phyloP scores from a whole-genome alignment of 2,113 vertebrate species.

The Dolichotis patagonum region DNA sequence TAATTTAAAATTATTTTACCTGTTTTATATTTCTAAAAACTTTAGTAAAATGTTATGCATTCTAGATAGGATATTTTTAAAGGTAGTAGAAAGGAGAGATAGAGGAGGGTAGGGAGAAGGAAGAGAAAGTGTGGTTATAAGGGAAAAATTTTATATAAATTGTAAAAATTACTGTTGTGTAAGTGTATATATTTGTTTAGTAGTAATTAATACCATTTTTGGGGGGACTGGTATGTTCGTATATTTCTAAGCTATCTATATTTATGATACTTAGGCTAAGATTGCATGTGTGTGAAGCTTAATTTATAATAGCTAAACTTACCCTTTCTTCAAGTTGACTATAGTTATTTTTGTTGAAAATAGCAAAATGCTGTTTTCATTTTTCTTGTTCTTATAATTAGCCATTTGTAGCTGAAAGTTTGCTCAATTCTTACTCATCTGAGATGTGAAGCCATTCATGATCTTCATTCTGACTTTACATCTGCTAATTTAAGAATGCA shows the following conservation, averaged over 20 bases:
- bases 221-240: neutral
- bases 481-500: neutral
- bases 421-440: neutral
- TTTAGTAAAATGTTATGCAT: neutral
- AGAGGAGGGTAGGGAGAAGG: too few relatives aligned
- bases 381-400: neutral
- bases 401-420: neutral
- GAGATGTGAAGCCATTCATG: neutral
- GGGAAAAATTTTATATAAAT: neutral
- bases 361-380: neutral
- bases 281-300: neutral
- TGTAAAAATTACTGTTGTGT: neutral
- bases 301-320: neutral
- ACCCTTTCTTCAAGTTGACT: neutral
- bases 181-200: neutral
- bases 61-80: neutral
- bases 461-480: neutral
- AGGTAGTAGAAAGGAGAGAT: too few relatives aligned
- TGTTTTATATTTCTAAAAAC: neutral
- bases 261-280: neutral
- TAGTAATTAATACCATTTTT: neutral
- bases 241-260: neutral
- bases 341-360: constrained; percentile 28
- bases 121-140: neutral
- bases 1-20: neutral